Evolutionary conservation across 2,888 invertebrate genomes (phyloP).

Genomic region (Brachyptera putata): DNA sequence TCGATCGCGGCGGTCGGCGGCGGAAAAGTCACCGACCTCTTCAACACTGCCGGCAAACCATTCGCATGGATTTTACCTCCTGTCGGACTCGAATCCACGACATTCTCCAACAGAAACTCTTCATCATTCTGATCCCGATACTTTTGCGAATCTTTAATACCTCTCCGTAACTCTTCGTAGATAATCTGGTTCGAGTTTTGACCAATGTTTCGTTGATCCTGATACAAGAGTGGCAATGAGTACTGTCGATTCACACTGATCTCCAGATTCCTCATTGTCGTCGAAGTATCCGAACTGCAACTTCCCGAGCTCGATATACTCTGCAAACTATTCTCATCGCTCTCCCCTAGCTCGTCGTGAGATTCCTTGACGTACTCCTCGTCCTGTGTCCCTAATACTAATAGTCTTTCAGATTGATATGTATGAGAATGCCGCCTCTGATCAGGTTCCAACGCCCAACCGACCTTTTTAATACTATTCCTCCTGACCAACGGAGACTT

Average conservation of each 20-base stretch:
- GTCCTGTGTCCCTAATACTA: conserved; percentile 9
- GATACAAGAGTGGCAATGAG: conserved; percentile 10
- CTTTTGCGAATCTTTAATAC: not conserved
- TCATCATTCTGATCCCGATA: not conserved
- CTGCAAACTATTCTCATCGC: conserved; percentile 32
- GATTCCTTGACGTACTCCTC: conserved; percentile 38
- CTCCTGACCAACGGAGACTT: conserved; percentile 42
- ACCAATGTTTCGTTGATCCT: not conserved
- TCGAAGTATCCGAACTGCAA: conserved; percentile 22
- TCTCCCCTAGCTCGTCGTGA: conserved; percentile 26
- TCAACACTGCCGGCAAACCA: conserved; percentile 31
- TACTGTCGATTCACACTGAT: conserved; percentile 1
- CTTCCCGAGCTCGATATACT: conserved; percentile 31
- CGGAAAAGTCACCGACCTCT: conserved; percentile 46
- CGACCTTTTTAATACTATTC: conserved; percentile 29
- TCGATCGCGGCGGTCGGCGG: conserved; percentile 42
- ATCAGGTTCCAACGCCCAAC: conserved; percentile 12
- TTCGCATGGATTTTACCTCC: not conserved
- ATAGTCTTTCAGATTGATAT: conserved; percentile 7
- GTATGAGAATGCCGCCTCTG: not conserved
- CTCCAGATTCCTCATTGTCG: not conserved
- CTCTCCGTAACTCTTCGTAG: conserved; percentile 5
- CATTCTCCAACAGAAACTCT: not conserved
- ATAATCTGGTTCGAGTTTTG: conserved; percentile 9
- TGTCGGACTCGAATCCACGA: conserved; percentile 7